Percentiles rank a stretch among this genome's conserved stretches.
Conservation (phyloP, 1,140 invertebrate genomes). For the Drosophila azteca region DNA sequence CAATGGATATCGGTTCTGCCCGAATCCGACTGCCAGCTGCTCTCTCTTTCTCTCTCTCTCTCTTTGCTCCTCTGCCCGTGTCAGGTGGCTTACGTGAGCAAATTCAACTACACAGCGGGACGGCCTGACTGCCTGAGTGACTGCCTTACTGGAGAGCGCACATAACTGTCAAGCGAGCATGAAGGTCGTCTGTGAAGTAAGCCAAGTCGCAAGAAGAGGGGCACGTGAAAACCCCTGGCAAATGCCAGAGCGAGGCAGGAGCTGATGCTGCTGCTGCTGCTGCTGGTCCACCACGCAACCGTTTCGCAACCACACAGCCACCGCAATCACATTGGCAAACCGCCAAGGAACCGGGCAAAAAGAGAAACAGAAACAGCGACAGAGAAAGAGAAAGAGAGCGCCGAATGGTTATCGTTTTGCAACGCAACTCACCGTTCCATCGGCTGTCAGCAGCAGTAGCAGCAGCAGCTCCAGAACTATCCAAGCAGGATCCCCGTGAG, state of each 20-base stretch:
- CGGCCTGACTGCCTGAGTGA: too few species aligned
- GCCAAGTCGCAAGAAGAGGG: slow-evolving; percentile 9
- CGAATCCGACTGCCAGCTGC: slow-evolving; percentile 19
- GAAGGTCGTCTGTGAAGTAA: slow-evolving; percentile 73
- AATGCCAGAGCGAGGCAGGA: slow-evolving; percentile 48
- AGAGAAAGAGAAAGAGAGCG: slow-evolving; percentile 15
- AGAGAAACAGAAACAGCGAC: background rate
- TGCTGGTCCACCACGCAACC: slow-evolving; percentile 46
- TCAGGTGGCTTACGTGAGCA: slow-evolving; percentile 64
- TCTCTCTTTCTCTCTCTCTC: background rate
- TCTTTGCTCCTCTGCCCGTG: background rate
- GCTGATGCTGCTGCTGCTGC: slow-evolving; percentile 7
- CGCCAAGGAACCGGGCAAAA: slow-evolving; percentile 23
- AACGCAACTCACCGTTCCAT: slow-evolving; percentile 9
- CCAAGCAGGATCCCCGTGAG: too few species aligned
- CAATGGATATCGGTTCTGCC: slow-evolving; percentile 20
- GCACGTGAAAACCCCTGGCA: slow-evolving; percentile 17
- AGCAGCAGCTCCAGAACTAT: too few species aligned
- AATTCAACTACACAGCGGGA: slow-evolving; percentile 6
- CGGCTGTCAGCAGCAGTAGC: too few species aligned
- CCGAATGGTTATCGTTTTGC: slow-evolving; percentile 13
- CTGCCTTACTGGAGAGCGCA: slow-evolving; percentile 23
- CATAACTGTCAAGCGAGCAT: slow-evolving; percentile 71
- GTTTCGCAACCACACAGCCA: slow-evolving; percentile 57
- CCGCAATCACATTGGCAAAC: slow-evolving; percentile 42